These are phyloP conservation scores for Darevskia nairensis DNA, from an alignment of 2,797 vertebrate genomes.

Conservation along the genomic window DNA sequence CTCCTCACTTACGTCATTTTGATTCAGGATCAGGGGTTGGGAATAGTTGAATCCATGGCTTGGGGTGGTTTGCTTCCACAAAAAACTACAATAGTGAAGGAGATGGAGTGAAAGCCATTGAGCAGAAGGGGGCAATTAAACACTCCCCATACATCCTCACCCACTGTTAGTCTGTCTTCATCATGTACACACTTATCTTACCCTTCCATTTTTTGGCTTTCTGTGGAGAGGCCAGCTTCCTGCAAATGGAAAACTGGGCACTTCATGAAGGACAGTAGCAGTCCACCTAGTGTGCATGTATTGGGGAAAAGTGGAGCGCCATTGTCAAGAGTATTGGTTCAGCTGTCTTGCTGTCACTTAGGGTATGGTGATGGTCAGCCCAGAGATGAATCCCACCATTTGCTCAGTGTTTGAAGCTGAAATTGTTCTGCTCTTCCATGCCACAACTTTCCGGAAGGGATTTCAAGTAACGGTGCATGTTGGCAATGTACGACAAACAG, in stretches of 20 bases:
- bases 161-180: not conserved
- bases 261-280: not conserved
- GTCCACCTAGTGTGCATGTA: not conserved
- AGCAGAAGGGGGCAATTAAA: not conserved
- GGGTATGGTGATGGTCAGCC: constrained; percentile 99
- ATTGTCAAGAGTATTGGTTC: constrained; percentile 37
- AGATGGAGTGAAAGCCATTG: not conserved
- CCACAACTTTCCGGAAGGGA: constrained; percentile 96
- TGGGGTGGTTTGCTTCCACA: constrained; percentile 1
- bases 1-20: not conserved
- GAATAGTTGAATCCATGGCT: not conserved
- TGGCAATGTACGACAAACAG: constrained; percentile 95
- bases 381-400: constrained; percentile 97
- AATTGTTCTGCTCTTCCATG: constrained; percentile 95
- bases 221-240: not conserved
- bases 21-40: not conserved
- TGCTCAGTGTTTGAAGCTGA: constrained; percentile 97
- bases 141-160: not conserved
- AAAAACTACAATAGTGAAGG: not conserved
- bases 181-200: not conserved
- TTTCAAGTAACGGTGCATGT: constrained; percentile 98
- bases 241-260: not conserved
- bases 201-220: not conserved
- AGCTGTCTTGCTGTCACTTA: constrained; percentile 64
- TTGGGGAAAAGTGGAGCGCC: constrained; percentile 21